Conservation (phyloP, 2,113 vertebrate species). For the Pithys albifrons region DNA sequence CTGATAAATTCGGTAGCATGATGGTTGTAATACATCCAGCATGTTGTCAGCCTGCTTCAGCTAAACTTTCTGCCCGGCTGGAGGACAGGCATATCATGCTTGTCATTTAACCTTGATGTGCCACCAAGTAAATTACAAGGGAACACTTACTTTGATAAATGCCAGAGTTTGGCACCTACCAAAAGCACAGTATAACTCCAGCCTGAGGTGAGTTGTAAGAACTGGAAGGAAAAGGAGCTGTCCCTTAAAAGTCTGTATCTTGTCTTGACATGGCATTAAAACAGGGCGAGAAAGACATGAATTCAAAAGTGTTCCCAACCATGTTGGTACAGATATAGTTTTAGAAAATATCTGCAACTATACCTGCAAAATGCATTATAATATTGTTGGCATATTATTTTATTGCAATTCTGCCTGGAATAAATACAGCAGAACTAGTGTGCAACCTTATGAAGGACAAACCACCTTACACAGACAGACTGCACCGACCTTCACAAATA, state of each 20-base stretch:
- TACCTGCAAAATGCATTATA: neutral
- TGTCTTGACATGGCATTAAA: neutral
- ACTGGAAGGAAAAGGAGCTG: neutral
- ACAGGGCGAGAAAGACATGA: fast-evolving
- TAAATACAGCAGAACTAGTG: neutral
- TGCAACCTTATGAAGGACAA: neutral
- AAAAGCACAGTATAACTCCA: neutral
- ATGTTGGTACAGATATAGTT: neutral
- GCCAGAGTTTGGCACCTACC: neutral
- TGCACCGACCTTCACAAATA: neutral
- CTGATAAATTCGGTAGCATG: neutral
- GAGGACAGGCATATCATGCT: neutral
- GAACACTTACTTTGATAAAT: neutral
- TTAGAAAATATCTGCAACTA: neutral
- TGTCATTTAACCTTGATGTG: neutral
- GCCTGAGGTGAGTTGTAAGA: neutral
- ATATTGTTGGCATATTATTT: neutral
- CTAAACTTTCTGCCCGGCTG: fast-evolving
- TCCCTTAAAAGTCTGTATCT: neutral
- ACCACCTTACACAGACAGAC: fast-evolving
- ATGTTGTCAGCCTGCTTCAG: neutral
- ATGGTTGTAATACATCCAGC: neutral
- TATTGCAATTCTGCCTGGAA: neutral
- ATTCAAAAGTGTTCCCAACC: neutral
- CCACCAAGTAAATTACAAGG: neutral